Evolutionary conservation across 2,888 invertebrate species (phyloP).

Genomic region (Lucinisca nassula): DNA sequence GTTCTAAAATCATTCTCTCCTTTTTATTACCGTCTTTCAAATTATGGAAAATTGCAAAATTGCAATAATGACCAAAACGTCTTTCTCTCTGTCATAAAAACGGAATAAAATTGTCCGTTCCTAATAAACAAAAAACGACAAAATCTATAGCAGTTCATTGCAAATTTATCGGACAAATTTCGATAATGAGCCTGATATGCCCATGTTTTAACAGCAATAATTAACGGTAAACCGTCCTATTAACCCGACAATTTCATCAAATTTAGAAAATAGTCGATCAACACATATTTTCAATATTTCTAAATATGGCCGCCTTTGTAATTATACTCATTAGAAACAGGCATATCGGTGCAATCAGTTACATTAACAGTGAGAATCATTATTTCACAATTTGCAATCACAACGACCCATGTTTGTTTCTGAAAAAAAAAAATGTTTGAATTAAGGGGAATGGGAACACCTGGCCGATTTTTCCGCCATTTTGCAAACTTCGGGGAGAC

Average conservation of each 20-base stretch:
- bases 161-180: constrained; percentile 36
- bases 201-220: constrained; percentile 4
- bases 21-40: constrained; percentile 55
- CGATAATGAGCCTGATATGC: constrained; percentile 24
- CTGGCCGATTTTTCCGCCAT: no score
- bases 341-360: not conserved
- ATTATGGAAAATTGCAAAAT: constrained; percentile 68
- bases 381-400: constrained; percentile 3
- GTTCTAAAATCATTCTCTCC: constrained; percentile 5
- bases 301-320: not conserved
- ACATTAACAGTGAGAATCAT: not conserved
- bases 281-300: constrained; percentile 4
- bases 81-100: constrained; percentile 50
- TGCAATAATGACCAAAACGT: constrained; percentile 55
- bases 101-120: constrained; percentile 52
- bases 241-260: not conserved
- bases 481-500: no score
- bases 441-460: no score
- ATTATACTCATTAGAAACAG: not conserved
- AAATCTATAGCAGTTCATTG: constrained; percentile 54
- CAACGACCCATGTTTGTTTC: no score
- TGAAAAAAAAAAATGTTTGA: no score
- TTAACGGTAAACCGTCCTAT: constrained; percentile 15
- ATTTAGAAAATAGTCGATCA: constrained; percentile 1
- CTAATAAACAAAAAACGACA: constrained; percentile 35